A percentile compares a stretch with the other conserved stretches of the same genome.
phyloP scores from a whole-genome alignment of 2,113 vertebrate genomes.

The Alligator sinensis region DNA sequence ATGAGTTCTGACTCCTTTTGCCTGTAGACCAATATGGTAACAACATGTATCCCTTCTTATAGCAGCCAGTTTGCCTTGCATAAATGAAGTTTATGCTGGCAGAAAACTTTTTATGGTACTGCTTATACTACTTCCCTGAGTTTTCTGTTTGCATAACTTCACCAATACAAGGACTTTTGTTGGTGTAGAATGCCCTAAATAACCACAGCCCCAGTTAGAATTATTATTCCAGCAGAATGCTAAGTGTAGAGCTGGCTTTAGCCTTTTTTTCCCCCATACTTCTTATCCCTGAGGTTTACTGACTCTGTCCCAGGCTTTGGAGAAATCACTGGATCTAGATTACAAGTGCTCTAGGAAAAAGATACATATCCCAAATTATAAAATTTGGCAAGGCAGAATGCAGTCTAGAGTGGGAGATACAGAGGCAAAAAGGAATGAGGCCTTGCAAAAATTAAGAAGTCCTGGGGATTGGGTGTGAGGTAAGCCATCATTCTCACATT shows the following conservation, averaged over 20 bases:
- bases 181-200: constrained; percentile 19
- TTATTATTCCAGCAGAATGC: not conserved
- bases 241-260: not conserved
- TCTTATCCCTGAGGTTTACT: not conserved
- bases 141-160: not conserved
- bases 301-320: not conserved
- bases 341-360: not conserved
- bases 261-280: not conserved
- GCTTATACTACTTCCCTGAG: constrained; percentile 17
- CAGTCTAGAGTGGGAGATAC: not conserved
- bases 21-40: too few species aligned
- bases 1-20: too few species aligned
- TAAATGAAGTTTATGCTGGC: constrained; percentile 15
- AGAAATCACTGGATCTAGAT: not conserved
- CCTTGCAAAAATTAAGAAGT: not conserved
- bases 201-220: not conserved
- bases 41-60: not conserved
- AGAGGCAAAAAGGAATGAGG: not conserved
- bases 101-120: constrained; percentile 16
- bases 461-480: not conserved
- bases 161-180: constrained; percentile 17
- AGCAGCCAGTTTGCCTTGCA: not conserved
- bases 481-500: not conserved
- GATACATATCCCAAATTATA: fast-evolving
- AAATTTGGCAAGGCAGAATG: not conserved